Conservation (phyloP, 2,888 invertebrate species). For the Pseudeuparius sepicola region DNA sequence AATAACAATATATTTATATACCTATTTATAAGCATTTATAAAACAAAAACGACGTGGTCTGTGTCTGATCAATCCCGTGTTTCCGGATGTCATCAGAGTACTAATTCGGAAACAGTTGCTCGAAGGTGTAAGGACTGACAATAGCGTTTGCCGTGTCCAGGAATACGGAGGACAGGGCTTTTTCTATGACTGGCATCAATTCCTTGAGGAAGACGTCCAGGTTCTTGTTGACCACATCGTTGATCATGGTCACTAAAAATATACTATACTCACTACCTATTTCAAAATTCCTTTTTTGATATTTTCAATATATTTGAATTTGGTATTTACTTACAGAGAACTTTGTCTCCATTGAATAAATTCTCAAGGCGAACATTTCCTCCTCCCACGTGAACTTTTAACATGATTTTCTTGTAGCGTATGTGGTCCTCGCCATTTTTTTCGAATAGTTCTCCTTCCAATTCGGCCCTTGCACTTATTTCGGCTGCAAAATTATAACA, state of each 20-base stretch:
- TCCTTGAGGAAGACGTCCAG: constrained; percentile 44
- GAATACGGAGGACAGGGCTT: constrained; percentile 39
- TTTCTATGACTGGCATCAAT: constrained; percentile 45
- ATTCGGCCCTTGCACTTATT: constrained; percentile 25
- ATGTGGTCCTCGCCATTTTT: constrained; percentile 39
- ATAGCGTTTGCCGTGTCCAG: constrained; percentile 42
- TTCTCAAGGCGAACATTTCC: constrained; percentile 43
- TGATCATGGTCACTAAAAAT: constrained; percentile 35
- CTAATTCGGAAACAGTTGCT: constrained; percentile 43
- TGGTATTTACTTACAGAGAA: constrained; percentile 37
- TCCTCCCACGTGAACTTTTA: constrained; percentile 41
- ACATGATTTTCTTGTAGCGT: constrained; percentile 36
- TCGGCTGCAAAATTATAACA: constrained; percentile 32
- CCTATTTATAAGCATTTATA: no score
- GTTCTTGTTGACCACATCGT: constrained; percentile 47
- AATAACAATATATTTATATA: no score
- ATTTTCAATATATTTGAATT: not conserved
- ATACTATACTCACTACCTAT: constrained; percentile 7
- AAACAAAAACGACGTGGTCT: no score
- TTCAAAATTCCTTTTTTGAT: constrained; percentile 1
- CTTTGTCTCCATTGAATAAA: constrained; percentile 45
- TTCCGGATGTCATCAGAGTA: no score
- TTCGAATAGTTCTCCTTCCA: constrained; percentile 33
- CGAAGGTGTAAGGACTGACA: constrained; percentile 39
- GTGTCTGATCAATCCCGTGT: no score